A percentile compares a stretch with the other conserved stretches of the same genome.
Evolutionary conservation across 2,797 vertebrate genomes (phyloP).

Genomic region (Luscinia megarhynchos): DNA sequence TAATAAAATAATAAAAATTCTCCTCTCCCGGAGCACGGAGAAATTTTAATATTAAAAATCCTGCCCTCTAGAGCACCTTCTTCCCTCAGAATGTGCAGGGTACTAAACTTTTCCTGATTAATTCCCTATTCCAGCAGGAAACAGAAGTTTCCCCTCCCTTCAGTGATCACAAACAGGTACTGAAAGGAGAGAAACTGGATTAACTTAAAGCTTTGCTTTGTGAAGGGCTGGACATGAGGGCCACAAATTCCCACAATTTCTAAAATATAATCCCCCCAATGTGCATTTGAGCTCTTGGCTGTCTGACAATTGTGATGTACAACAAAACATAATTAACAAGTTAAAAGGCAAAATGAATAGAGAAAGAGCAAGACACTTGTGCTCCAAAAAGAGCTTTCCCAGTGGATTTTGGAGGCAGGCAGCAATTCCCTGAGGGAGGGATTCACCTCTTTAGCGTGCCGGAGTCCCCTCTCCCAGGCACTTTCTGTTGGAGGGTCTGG

Average conservation of each 20-base stretch:
- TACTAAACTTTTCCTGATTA: background rate
- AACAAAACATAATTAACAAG: rapidly evolving
- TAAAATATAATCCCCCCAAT: rapidly evolving
- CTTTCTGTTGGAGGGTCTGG: conserved; percentile 95
- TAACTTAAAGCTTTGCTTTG: background rate
- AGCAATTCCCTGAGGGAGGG: background rate
- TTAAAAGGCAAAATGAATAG: background rate
- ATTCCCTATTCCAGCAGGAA: background rate
- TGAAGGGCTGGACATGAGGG: background rate
- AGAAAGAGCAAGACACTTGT: background rate
- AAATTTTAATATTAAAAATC: rapidly evolving
- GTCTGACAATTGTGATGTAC: background rate
- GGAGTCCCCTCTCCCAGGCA: conserved; percentile 96
- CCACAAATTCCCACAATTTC: background rate
- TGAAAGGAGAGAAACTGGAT: background rate
- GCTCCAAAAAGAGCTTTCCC: background rate
- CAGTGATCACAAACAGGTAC: background rate
- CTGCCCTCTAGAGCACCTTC: background rate
- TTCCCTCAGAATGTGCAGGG: background rate
- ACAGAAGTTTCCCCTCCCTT: background rate
- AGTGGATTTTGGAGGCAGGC: background rate
- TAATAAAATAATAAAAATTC: background rate
- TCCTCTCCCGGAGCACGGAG: background rate
- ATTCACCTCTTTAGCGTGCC: conserved; percentile 95
- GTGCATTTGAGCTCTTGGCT: background rate